phyloP scores from a whole-genome alignment of 2,888 invertebrate genomes.

The Gibbula magus region DNA sequence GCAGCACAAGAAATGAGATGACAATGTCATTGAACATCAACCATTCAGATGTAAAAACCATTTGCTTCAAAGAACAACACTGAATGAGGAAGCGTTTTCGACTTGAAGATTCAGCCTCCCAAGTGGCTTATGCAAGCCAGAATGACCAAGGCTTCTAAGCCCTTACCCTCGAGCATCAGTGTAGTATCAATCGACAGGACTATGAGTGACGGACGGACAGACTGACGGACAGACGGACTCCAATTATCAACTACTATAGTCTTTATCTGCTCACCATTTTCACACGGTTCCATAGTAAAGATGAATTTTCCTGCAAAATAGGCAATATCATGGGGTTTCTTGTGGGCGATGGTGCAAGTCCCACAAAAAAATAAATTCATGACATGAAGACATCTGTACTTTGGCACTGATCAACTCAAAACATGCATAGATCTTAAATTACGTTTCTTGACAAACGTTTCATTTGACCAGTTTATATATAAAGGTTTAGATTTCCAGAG shows the following conservation, averaged over 20 bases:
- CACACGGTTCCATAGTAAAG: background rate
- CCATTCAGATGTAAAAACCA: background rate
- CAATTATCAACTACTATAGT: background rate
- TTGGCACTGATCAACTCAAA: no score
- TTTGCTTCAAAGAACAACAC: background rate
- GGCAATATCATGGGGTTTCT: background rate
- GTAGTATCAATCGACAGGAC: background rate
- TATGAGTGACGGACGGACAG: background rate
- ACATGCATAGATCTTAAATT: no score
- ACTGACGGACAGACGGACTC: background rate
- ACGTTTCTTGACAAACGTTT: no score
- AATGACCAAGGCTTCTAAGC: background rate
- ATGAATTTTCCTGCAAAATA: background rate
- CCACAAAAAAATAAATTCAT: background rate
- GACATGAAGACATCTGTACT: no score
- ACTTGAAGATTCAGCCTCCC: no score
- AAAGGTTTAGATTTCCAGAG: no score
- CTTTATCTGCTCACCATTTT: slow-evolving; percentile 15
- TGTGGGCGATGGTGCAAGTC: slow-evolving; percentile 5
- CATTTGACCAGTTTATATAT: no score
- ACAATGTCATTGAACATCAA: slow-evolving; percentile 10
- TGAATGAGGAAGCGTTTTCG: background rate
- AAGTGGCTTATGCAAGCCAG: background rate
- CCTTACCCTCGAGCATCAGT: background rate
- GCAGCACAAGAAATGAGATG: no score